Percentiles rank a stretch among this genome's conserved stretches.
Conservation (phyloP, 2,113 vertebrate genomes). For the Catharus minimus region DNA sequence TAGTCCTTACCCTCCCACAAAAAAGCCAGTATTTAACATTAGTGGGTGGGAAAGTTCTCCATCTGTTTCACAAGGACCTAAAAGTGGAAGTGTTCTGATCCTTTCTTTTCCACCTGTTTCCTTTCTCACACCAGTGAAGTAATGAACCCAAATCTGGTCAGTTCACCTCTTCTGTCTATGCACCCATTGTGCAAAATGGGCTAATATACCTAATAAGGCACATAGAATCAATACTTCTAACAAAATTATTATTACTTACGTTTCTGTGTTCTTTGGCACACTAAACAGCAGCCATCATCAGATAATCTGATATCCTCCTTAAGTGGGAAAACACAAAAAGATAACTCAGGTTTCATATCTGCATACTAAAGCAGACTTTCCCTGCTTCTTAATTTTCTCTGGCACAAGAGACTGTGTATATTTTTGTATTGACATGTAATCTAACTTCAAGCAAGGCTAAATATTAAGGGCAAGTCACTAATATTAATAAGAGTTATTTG, state of each 20-base stretch:
- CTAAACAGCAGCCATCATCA: constrained; percentile 66
- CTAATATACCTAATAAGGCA: not conserved
- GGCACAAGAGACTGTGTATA: not conserved
- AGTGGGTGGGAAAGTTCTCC: not conserved
- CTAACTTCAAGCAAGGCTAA: not conserved
- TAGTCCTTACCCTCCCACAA: not conserved
- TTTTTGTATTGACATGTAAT: not conserved
- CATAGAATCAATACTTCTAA: not conserved
- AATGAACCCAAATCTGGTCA: not conserved
- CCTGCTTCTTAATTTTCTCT: not conserved
- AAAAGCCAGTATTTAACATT: not conserved
- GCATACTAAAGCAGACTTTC: not conserved
- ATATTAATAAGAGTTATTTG: not conserved
- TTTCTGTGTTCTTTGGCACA: not conserved
- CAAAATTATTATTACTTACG: constrained; percentile 20
- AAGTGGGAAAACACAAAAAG: not conserved
- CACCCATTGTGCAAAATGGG: not conserved
- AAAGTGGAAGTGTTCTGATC: not conserved
- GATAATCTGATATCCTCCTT: constrained; percentile 40
- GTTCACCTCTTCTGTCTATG: not conserved
- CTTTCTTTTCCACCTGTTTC: not conserved
- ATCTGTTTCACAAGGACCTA: not conserved
- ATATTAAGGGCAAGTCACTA: not conserved
- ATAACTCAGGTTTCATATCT: not conserved
- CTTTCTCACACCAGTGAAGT: not conserved